Base-by-base conservation (phyloP, 2,888 invertebrate genomes). In the Cephus pulcher region DNA sequence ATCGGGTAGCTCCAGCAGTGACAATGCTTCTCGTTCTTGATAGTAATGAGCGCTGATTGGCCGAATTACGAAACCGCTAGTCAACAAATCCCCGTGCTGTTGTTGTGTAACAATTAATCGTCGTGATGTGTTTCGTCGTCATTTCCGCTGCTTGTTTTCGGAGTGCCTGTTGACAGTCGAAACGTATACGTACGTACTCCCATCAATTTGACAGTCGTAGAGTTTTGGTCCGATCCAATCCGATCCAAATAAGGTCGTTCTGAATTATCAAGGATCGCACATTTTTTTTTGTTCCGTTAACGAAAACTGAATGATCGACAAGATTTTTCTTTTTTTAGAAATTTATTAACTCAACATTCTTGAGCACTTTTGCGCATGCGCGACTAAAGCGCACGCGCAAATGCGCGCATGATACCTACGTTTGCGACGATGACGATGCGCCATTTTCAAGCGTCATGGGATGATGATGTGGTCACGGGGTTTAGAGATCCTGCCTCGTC, bases 401-500 rank as follows among this genome's bases (percentile, higher is more conserved):
- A 56, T 23, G 56, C 56, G 56, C 56, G 56, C 56, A 56, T 71
- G 30, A 71, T 71, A 71, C 71, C 71, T 71, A 71, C 71, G 71
- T 71, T 15, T 71, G 33, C 33, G 33, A 32, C 33, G 71, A 71
- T 71, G 71, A 71, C 71, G 71, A 34, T 71, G 71, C 71, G 33
- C 33, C 71, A 11, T 71, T 34, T 33, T 33, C 32, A 78, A 76
- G 74, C n/a, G 74, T 71, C 30, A 15, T 75, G 73, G 78, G 78
- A 73, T 73, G 78, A 73, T 78, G 73, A 76, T 79, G 77, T 76
- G 79, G 75, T 74, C 73, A 73, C 69, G 79, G 74, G 81, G 80
- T 86, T 89, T 92, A 91, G 79, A 91, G 88, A 81, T 92, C 91
- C 87, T 90, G 90, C 89, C 94, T 95, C 92, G 96, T 95, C 93